A percentile compares a stretch with the other conserved stretches of the same genome.
These are phyloP conservation scores for Anniella stebbinsi DNA, from an alignment of 2,797 vertebrate species.

Conservation along the genomic window DNA sequence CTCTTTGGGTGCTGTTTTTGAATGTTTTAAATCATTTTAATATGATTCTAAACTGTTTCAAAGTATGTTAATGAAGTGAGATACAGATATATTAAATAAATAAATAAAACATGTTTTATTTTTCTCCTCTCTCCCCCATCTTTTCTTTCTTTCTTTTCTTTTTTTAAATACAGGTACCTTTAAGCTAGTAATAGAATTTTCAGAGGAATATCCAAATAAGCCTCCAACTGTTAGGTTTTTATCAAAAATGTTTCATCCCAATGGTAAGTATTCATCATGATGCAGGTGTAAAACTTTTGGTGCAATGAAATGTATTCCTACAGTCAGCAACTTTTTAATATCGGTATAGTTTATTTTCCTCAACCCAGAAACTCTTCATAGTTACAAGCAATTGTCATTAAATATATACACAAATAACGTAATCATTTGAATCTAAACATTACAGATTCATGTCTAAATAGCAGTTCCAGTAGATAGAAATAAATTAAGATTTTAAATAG, in stretches of 20 bases:
- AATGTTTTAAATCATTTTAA: not conserved
- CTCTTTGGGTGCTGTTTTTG: not conserved
- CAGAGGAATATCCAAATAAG: conserved; percentile 99
- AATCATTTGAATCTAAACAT: not conserved
- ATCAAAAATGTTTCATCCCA: conserved; percentile 99
- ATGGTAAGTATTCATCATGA: conserved; percentile 86
- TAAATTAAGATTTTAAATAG: not conserved
- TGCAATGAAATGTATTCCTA: not conserved
- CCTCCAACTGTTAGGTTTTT: conserved; percentile 98
- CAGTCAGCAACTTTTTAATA: not conserved
- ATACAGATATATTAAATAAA: not conserved
- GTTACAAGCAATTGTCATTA: conserved; percentile 29
- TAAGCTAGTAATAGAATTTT: conserved; percentile 99
- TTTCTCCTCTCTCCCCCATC: conserved; percentile 29
- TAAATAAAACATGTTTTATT: conserved; percentile 21
- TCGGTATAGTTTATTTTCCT: conserved; percentile 9
- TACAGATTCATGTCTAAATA: not conserved
- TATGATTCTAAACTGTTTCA: not conserved
- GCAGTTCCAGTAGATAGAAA: conserved; percentile 14
- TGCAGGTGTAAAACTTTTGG: conserved; percentile 40
- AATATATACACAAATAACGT: not conserved
- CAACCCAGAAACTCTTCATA: conserved; percentile 17
- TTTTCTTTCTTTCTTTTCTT: not conserved
- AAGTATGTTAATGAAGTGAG: not conserved
- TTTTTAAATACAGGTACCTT: conserved; percentile 89